Evolutionary conservation across 2,113 vertebrate species (phyloP).

Genomic region (Electrona antarctica): DNA sequence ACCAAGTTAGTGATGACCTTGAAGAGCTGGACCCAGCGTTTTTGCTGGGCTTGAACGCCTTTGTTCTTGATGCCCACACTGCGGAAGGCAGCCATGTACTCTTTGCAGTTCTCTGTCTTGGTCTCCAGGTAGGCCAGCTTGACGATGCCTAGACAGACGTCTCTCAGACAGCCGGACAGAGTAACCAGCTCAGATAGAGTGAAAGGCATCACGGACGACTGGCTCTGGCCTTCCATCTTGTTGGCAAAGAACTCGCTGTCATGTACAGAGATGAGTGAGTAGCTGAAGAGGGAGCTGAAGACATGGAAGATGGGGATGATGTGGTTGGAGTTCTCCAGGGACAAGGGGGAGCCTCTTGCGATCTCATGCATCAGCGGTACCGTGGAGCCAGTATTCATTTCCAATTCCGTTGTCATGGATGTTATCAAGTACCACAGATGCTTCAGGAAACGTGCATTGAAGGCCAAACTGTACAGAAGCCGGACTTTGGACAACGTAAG

Average conservation of each 20-base stretch:
- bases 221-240: conserved; percentile 89
- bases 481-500: conserved; percentile 98
- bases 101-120: conserved; percentile 91
- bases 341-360: conserved; percentile 95
- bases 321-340: conserved; percentile 91
- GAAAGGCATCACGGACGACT: conserved; percentile 97
- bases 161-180: conserved; percentile 92
- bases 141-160: conserved; percentile 96
- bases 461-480: conserved; percentile 97
- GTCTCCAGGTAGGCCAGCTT: conserved; percentile 96
- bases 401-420: conserved; percentile 96
- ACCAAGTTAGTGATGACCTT: conserved; percentile 99
- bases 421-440: conserved; percentile 97
- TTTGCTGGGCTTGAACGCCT: conserved; percentile 90
- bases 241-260: conserved; percentile 98
- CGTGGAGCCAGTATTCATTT: conserved; percentile 97
- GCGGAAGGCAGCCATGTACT: conserved; percentile 90
- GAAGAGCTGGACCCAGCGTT: conserved; percentile 96
- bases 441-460: conserved; percentile 94
- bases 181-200: conserved; percentile 88
- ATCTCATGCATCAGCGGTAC: conserved; percentile 94
- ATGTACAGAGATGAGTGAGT: conserved; percentile 97
- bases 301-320: conserved; percentile 99
- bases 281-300: conserved; percentile 97
- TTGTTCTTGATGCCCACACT: conserved; percentile 91